Base-by-base conservation (phyloP, 2,113 vertebrate species). In the Dipodomys spectabilis region DNA sequence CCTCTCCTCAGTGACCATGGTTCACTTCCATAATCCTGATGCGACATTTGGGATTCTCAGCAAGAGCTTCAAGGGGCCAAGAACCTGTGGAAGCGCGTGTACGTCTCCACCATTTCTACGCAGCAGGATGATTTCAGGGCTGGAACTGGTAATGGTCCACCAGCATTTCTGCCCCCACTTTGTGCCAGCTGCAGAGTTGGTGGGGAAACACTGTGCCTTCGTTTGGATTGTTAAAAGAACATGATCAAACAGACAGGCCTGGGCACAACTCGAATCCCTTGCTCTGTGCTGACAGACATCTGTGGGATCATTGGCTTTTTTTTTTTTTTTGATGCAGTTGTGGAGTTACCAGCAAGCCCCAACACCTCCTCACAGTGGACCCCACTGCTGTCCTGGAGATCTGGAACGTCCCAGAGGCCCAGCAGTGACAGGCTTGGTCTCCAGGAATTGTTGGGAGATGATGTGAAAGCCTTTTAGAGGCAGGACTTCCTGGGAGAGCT, bases 291-390 rank as follows among this genome's bases (percentile, higher is more conserved):
- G 57, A 30, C 4, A 1, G 53, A 57, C 15, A 57, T 20, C 1
- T 3, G 4, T 1, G 20, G 22, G 28, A 6, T 4, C 23, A 0
- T 6, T 11, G n/a, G 13, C 16, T 69, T 39, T 53, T 20, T 35
- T 4, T 69, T 39, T 53, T 20, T 35, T 4, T 7, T 4, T 49
- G 49, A 23, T 6, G 9, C 25, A 7, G 1, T 8, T 0, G 16
- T 32, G 11, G 28, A 53, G 8, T 49, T 69, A 3, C 67, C 57
- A 44, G 5, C 28, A 23, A 25, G 49, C 23, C 28, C 75, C 9
- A 30, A 39, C 0, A 0, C 18, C 39, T 16, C 0, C 77, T 68
- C 49, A 15, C 23, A 64, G 3, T 12, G 8, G 49, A 49, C 25
- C 28, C 32, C 64, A 23, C 2, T 25, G 49, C 16, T 15, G 0